phyloP scores from a whole-genome alignment of 1,140 invertebrate genomes.

The Sipha flava region DNA sequence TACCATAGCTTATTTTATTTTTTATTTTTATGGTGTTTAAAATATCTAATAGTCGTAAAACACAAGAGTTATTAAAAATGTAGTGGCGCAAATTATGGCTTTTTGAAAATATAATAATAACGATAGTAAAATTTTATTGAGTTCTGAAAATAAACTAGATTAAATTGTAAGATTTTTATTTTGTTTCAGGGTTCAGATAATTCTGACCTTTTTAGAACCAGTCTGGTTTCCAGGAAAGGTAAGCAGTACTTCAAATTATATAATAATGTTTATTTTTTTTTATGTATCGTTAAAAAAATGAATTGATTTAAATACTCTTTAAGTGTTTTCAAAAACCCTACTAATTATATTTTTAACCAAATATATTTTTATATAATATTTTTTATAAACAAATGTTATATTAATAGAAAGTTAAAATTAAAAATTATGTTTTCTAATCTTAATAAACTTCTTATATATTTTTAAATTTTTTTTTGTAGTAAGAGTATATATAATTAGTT shows the following conservation, averaged over 20 bases:
- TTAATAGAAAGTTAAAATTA: no score
- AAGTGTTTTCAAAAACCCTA: no score
- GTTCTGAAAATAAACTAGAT: constrained; percentile 9
- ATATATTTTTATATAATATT: no score
- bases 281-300: neutral
- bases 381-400: no score
- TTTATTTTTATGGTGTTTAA: neutral
- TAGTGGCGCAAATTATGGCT: neutral
- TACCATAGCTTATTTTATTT: constrained; percentile 10
- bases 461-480: no score
- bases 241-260: neutral
- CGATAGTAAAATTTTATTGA: constrained; percentile 5
- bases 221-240: constrained; percentile 24
- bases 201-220: constrained; percentile 11
- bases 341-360: no score
- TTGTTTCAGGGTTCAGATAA: constrained; percentile 25
- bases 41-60: neutral
- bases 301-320: no score
- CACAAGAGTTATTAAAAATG: neutral
- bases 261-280: neutral
- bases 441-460: no score
- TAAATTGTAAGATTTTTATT: neutral
- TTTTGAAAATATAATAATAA: constrained; percentile 14
- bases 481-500: no score
- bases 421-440: no score